phyloP scores from a whole-genome alignment of 2,888 invertebrate species.

The Eupithecia exiguata region DNA sequence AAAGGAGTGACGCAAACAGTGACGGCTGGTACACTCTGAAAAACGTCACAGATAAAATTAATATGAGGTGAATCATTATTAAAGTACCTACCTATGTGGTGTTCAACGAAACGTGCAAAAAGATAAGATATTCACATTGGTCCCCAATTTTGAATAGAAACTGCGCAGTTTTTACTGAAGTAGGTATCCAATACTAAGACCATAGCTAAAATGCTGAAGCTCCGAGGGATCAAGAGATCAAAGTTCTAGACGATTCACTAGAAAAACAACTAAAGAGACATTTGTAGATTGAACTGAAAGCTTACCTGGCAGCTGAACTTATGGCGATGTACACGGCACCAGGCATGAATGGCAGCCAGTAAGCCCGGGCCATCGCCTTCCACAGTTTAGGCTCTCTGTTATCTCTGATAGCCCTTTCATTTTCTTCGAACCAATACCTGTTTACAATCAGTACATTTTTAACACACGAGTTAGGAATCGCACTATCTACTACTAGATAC shows the following conservation, averaged over 20 bases:
- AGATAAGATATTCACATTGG: not conserved
- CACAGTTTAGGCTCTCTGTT: conserved; percentile 83
- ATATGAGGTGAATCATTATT: not conserved
- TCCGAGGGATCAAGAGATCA: not conserved
- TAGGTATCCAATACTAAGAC: not conserved
- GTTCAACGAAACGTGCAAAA: not conserved
- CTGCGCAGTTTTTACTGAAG: not conserved
- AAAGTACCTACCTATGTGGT: not conserved
- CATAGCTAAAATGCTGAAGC: not conserved
- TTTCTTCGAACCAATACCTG: conserved; percentile 60
- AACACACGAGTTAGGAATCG: not conserved
- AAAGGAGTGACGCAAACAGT: conserved; percentile 78
- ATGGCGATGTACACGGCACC: conserved; percentile 82
- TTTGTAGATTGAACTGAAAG: conserved; percentile 43
- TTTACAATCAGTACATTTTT: not conserved
- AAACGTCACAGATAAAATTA: conserved; percentile 13
- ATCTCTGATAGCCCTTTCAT: conserved; percentile 66
- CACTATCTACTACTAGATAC: not conserved
- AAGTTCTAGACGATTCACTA: not conserved
- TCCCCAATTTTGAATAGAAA: not conserved
- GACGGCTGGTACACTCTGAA: conserved; percentile 81
- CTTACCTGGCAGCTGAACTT: conserved; percentile 80
- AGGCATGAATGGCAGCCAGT: conserved; percentile 81
- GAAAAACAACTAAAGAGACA: not conserved
- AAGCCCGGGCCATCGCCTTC: conserved; percentile 82